Evolutionary conservation across 2,113 vertebrate species (phyloP).

Genomic region (Oceanodroma tethys): DNA sequence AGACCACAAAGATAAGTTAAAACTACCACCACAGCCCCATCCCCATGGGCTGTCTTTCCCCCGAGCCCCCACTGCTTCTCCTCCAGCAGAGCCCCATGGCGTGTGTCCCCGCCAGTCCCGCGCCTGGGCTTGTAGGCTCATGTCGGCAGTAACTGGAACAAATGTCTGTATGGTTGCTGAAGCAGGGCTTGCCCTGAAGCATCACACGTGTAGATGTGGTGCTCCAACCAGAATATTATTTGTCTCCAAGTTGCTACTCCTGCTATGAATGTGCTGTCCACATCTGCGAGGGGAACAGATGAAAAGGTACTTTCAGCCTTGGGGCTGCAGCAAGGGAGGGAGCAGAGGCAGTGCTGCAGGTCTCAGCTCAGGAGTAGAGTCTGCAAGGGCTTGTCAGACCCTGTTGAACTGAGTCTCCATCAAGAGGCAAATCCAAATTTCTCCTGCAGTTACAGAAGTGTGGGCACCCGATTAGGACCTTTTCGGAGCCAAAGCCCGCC

Average conservation of each 20-base stretch:
- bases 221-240: not conserved
- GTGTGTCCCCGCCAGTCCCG: fast-evolving
- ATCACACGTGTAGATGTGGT: not conserved
- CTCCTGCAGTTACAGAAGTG: not conserved
- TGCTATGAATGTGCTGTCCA: not conserved
- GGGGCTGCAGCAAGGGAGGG: not conserved
- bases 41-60: not conserved
- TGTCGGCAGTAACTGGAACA: fast-evolving
- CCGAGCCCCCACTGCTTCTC: fast-evolving
- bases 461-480: not conserved
- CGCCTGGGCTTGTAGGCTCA: fast-evolving
- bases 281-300: not conserved
- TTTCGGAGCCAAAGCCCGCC: not conserved
- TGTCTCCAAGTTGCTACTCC: not conserved
- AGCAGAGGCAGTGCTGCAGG: not conserved
- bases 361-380: not conserved
- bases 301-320: not conserved
- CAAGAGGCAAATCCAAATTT: not conserved
- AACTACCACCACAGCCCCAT: not conserved
- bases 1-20: not conserved
- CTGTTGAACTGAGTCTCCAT: not conserved
- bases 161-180: not conserved
- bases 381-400: not conserved
- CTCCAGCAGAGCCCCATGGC: fast-evolving
- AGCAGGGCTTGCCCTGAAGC: not conserved